These are phyloP conservation scores for Pediacus dermestoides DNA, from an alignment of 2,888 invertebrate species.

Conservation along the genomic window DNA sequence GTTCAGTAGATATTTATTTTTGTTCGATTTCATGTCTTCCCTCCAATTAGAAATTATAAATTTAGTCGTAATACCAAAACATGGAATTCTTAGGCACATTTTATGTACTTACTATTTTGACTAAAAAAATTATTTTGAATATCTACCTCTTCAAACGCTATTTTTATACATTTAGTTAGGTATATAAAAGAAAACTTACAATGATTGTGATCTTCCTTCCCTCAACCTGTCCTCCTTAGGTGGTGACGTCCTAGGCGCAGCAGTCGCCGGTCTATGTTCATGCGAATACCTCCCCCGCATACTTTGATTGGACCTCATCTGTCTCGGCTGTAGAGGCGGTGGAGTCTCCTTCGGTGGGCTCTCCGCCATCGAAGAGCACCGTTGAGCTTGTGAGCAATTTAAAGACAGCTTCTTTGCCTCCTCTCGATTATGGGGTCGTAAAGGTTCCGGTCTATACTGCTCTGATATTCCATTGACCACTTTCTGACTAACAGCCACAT, in stretches of 20 bases:
- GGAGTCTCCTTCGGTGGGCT: slow-evolving; percentile 35
- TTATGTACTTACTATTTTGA: no score
- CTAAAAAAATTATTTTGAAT: slow-evolving; percentile 14
- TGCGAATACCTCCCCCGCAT: slow-evolving; percentile 45
- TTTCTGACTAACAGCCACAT: slow-evolving; percentile 48
- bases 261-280: slow-evolving; percentile 29
- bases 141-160: no score
- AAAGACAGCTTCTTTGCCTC: background rate
- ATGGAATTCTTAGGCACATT: no score
- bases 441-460: slow-evolving; percentile 17
- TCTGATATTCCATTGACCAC: slow-evolving; percentile 38
- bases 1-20: no score
- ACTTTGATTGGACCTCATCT: slow-evolving; percentile 46
- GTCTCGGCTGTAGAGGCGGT: slow-evolving; percentile 47
- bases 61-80: no score
- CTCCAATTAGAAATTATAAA: no score
- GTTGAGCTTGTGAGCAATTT: no score
- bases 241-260: slow-evolving; percentile 32
- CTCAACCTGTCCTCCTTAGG: slow-evolving; percentile 32
- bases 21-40: no score
- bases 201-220: slow-evolving; percentile 36
- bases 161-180: no score
- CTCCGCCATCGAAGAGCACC: slow-evolving; percentile 45
- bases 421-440: background rate
- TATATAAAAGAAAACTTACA: slow-evolving; percentile 39